Conservation (phyloP, 2,888 invertebrate genomes). For the Tetragonula carbonaria region DNA sequence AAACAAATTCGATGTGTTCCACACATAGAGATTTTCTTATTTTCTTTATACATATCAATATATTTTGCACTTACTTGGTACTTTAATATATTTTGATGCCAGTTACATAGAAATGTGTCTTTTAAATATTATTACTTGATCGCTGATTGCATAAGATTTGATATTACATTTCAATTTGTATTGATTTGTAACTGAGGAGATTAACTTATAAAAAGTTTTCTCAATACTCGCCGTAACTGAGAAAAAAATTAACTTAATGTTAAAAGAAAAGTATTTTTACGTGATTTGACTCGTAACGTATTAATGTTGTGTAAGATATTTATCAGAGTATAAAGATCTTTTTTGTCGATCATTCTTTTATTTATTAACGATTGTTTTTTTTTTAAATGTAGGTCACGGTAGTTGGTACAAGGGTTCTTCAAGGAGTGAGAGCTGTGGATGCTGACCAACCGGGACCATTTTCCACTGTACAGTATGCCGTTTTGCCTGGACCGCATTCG, state of each 20-base stretch:
- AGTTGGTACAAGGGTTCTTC: slow-evolving; percentile 88
- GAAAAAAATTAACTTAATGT: too few species aligned
- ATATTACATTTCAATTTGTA: too few species aligned
- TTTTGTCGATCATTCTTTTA: background rate
- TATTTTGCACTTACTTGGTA: too few species aligned
- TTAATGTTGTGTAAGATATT: background rate
- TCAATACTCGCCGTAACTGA: too few species aligned
- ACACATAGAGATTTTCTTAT: background rate
- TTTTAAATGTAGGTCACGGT: slow-evolving; percentile 84
- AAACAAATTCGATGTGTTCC: background rate
- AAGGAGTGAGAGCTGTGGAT: slow-evolving; percentile 91
- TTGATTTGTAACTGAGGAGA: too few species aligned
- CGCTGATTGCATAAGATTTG: too few species aligned
- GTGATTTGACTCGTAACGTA: too few species aligned
- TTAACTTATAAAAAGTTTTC: too few species aligned
- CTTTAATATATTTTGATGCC: too few species aligned
- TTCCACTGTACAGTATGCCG: slow-evolving; percentile 93
- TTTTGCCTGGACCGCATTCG: slow-evolving; percentile 91
- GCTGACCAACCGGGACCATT: slow-evolving; percentile 95
- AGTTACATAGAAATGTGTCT: too few species aligned
- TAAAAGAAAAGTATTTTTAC: too few species aligned
- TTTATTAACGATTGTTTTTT: background rate
- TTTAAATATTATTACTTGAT: too few species aligned
- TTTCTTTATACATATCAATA: background rate
- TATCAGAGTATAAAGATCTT: background rate